A percentile compares a stretch with the other conserved stretches of the same genome.
phyloP scores from a whole-genome alignment of 2,888 invertebrate genomes.

The Eubasilissa splendida region DNA sequence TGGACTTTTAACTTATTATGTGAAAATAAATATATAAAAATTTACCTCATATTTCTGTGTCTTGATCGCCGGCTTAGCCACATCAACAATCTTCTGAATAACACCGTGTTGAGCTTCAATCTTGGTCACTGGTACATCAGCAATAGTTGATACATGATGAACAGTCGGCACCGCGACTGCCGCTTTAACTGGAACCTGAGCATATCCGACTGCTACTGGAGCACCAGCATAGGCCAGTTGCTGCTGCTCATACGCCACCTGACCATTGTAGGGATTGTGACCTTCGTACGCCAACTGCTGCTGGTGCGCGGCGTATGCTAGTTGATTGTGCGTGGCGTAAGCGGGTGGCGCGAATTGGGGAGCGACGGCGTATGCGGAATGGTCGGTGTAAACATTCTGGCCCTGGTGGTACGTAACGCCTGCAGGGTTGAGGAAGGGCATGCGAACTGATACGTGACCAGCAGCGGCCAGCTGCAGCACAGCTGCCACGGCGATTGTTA shows the following conservation, averaged over 20 bases:
- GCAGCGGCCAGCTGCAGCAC: slow-evolving; percentile 50
- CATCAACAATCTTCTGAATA: slow-evolving; percentile 73
- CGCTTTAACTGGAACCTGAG: slow-evolving; percentile 54
- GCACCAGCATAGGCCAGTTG: slow-evolving; percentile 21
- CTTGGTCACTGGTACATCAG: slow-evolving; percentile 69
- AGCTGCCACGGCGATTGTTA: slow-evolving; percentile 59
- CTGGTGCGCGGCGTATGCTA: slow-evolving; percentile 37
- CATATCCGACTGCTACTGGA: slow-evolving; percentile 16
- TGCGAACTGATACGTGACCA: slow-evolving; percentile 61
- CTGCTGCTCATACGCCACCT: slow-evolving; percentile 23
- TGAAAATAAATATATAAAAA: background rate
- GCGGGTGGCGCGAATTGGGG: slow-evolving; percentile 44
- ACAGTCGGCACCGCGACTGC: slow-evolving; percentile 59
- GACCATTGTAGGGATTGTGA: slow-evolving; percentile 7
- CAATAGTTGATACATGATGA: slow-evolving; percentile 67
- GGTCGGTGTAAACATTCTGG: slow-evolving; percentile 60
- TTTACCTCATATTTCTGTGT: slow-evolving; percentile 71
- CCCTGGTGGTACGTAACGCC: slow-evolving; percentile 68
- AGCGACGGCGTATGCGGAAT: slow-evolving; percentile 59
- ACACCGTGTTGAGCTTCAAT: slow-evolving; percentile 69
- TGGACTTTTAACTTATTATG: too few relatives aligned
- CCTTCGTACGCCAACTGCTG: slow-evolving; percentile 32
- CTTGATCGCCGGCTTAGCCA: slow-evolving; percentile 73
- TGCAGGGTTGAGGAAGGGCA: slow-evolving; percentile 71
- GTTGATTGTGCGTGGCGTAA: slow-evolving; percentile 22